phyloP scores from a whole-genome alignment of 1,140 invertebrate genomes.

The Rhopalosiphum maidis region DNA sequence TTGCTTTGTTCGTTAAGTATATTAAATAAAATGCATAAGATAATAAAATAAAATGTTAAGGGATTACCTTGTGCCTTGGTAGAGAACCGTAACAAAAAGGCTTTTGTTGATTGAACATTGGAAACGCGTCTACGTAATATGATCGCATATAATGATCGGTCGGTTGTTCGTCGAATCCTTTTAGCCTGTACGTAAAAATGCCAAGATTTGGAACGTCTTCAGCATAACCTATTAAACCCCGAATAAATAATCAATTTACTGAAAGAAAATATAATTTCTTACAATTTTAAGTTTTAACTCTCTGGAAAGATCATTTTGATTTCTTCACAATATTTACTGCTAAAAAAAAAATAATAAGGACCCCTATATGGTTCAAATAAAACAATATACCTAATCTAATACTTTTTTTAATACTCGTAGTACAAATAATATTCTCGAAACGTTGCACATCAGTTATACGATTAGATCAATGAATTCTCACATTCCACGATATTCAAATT shows the following conservation, averaged over 20 bases:
- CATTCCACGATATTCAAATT: too few relatives aligned
- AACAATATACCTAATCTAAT: background rate
- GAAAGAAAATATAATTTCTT: background rate
- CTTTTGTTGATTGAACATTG: slow-evolving; percentile 66
- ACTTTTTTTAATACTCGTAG: too few relatives aligned
- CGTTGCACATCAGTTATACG: too few relatives aligned
- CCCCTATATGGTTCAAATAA: background rate
- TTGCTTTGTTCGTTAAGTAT: background rate
- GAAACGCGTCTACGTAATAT: slow-evolving; percentile 70
- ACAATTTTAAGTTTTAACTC: background rate
- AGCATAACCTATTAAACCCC: slow-evolving; percentile 73
- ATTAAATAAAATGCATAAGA: background rate
- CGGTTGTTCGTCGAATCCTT: slow-evolving; percentile 82
- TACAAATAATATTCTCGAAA: too few relatives aligned
- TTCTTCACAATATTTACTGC: background rate
- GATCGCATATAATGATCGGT: slow-evolving; percentile 91
- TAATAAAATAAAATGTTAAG: background rate
- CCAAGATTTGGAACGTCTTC: slow-evolving; percentile 87
- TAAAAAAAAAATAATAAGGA: background rate
- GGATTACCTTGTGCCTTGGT: slow-evolving; percentile 75
- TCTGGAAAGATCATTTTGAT: background rate
- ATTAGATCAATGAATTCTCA: too few relatives aligned
- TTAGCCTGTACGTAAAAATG: slow-evolving; percentile 89
- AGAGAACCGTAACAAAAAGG: slow-evolving; percentile 79
- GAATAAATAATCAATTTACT: background rate